These are phyloP conservation scores for Aethes cnicana DNA, from an alignment of 2,888 invertebrate species.

Conservation along the genomic window DNA sequence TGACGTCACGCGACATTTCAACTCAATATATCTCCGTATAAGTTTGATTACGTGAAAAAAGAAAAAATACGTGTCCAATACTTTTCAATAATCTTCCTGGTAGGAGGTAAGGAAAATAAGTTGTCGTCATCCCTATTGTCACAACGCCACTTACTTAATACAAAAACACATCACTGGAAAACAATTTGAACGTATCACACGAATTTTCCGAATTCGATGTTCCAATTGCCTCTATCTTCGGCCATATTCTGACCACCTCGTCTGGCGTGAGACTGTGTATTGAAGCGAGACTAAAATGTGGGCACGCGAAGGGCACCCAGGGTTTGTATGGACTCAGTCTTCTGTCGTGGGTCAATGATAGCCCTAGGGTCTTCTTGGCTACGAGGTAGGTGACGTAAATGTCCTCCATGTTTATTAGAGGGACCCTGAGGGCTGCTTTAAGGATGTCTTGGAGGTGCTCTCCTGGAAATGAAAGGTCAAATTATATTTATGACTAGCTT, in stretches of 20 bases:
- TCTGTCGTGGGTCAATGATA: constrained; percentile 79
- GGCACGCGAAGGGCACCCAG: constrained; percentile 47
- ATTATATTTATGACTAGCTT: background rate
- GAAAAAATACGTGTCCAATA: too few species aligned
- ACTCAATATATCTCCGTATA: too few species aligned
- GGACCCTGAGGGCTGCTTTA: constrained; percentile 76
- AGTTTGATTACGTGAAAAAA: too few species aligned
- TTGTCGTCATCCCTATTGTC: background rate
- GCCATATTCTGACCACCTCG: constrained; percentile 52
- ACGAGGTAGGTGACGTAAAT: constrained; percentile 88
- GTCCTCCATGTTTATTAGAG: constrained; percentile 86
- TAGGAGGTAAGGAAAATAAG: too few species aligned
- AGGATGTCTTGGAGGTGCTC: constrained; percentile 65
- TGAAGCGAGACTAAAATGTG: constrained; percentile 53
- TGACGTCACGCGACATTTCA: too few species aligned
- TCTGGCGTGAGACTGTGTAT: constrained; percentile 51
- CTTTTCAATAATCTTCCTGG: too few species aligned
- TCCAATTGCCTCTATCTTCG: constrained; percentile 38
- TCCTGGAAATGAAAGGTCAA: constrained; percentile 49
- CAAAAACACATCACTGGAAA: constrained; percentile 46
- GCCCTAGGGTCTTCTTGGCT: constrained; percentile 75
- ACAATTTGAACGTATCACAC: constrained; percentile 45
- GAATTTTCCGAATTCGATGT: constrained; percentile 30
- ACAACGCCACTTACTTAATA: constrained; percentile 33
- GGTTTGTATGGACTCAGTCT: constrained; percentile 72